Evolutionary conservation across 2,888 invertebrate species (phyloP), one percentile per base, ranked within the genome.

Genomic region (Callosobruchus maculatus): DNA sequence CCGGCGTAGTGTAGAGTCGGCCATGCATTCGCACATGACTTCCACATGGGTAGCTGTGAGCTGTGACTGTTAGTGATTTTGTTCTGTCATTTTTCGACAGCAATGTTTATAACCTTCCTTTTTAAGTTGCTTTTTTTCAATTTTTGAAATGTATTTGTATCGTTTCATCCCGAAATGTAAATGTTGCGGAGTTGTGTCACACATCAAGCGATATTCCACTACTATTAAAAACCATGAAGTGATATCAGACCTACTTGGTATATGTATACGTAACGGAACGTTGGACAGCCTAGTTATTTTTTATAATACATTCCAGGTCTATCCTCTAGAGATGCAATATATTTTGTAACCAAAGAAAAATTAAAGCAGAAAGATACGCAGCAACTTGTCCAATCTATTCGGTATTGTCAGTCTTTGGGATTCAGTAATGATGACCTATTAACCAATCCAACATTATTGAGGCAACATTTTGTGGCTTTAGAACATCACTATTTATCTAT

Each of bases 401-500:
- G 81, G 69, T 81, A 77, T 71, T 83, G 81, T 77, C 77, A 79
- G 72, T 88, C 88, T 77, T 87, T 89, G 68, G 86, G 88, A 3
- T 91, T 90, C 72, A 85, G 86, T 0, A 84, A 89, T 0, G 79
- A 87, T 22, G 90, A 91, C 26, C 90, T 92, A 20, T 86, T 90
- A 68, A 76, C 84, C 0, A 87, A 89, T 78, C 90, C 91, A 0
- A 88, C 9, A 31, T 75, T 93, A 2, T 87, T 93, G n/a, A 88
- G 88, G 72, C 88, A 89, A 83, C 89, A 89, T 80, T 88, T 89
- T 0, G 85, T 89, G 22, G 89, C 90, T 31, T 83, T 92, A 80
- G 89, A 90, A 71, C 92, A 93, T 81, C 91, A 92, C 79, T 90
- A 90, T 75, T 88, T 88, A 81, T 89, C 91, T 70, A 84, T 93